Percentiles rank a stretch among this genome's conserved stretches.
These are phyloP conservation scores for Oryzias javanicus DNA, from an alignment of 2,113 vertebrate species.

Conservation along the genomic window DNA sequence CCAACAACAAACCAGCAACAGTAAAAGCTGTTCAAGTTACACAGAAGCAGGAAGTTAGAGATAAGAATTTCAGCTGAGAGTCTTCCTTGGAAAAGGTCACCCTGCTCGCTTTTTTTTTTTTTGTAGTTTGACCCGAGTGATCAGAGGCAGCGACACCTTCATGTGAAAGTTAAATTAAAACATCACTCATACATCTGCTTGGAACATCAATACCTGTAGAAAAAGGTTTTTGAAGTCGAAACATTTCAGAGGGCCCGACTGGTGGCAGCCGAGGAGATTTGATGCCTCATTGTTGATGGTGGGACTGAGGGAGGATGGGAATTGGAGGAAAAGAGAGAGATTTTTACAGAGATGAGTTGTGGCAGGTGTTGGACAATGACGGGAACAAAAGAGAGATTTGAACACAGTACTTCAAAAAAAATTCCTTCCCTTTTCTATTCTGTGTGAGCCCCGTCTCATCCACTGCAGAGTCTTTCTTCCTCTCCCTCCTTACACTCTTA, in stretches of 20 bases:
- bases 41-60: conserved; percentile 32
- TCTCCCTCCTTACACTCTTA: conserved; percentile 62
- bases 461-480: conserved; percentile 55
- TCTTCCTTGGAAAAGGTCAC: conserved; percentile 41
- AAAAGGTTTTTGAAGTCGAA: conserved; percentile 16
- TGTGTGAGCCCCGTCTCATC: conserved; percentile 52
- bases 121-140: conserved; percentile 14
- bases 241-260: conserved; percentile 29
- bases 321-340: conserved; percentile 12
- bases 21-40: conserved; percentile 37
- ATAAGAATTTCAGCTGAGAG: conserved; percentile 19
- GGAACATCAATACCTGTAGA: conserved; percentile 4
- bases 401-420: conserved; percentile 62
- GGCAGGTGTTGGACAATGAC: conserved; percentile 64
- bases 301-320: conserved; percentile 32
- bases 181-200: conserved; percentile 4
- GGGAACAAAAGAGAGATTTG: conserved; percentile 61
- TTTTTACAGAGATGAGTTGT: conserved; percentile 57
- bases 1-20: conserved; percentile 56
- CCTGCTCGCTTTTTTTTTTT: conserved; percentile 41
- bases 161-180: no score
- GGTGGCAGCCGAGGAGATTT: conserved; percentile 30
- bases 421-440: conserved; percentile 55
- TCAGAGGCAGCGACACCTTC: neutral
- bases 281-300: conserved; percentile 42